A percentile compares a stretch with the other conserved stretches of the same genome.
phyloP scores from a whole-genome alignment of 1,140 invertebrate genomes.

The Pseudomyrmex pallidus region DNA sequence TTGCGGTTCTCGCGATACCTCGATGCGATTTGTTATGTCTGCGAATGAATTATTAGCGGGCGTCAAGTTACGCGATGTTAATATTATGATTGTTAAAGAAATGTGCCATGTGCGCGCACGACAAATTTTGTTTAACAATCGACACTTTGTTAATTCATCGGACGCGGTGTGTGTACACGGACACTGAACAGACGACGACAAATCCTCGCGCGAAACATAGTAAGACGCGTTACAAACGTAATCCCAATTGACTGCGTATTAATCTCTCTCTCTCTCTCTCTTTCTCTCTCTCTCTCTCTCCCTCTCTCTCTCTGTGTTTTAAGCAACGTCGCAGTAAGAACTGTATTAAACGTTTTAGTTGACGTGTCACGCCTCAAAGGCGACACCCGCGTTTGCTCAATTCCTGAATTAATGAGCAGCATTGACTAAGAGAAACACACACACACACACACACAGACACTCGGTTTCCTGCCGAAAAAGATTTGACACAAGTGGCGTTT shows the following conservation, averaged over 20 bases:
- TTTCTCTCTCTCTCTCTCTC: too few species aligned
- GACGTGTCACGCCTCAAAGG: too few species aligned
- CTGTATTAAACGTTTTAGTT: too few species aligned
- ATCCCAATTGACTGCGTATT: neutral
- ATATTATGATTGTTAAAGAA: conserved; percentile 1
- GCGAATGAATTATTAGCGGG: neutral
- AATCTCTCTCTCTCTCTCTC: neutral
- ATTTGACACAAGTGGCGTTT: conserved; percentile 4
- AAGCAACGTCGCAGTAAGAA: neutral
- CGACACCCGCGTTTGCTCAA: conserved; percentile 3
- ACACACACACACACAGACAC: neutral
- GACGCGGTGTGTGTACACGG: neutral
- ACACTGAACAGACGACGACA: neutral
- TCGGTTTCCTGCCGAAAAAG: conserved; percentile 27
- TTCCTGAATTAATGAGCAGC: conserved; percentile 33
- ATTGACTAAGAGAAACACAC: neutral
- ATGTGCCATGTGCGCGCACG: neutral
- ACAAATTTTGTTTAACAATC: conserved; percentile 14
- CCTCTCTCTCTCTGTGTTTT: neutral
- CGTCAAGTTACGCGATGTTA: conserved; percentile 12
- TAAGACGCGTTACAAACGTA: neutral
- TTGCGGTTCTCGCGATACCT: neutral
- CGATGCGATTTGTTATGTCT: conserved; percentile 27
- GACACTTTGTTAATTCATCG: neutral
- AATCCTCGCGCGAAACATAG: too few species aligned